These are phyloP conservation scores for Typhlomys cinereus DNA, from an alignment of 2,113 vertebrate species.

Conservation along the genomic window DNA sequence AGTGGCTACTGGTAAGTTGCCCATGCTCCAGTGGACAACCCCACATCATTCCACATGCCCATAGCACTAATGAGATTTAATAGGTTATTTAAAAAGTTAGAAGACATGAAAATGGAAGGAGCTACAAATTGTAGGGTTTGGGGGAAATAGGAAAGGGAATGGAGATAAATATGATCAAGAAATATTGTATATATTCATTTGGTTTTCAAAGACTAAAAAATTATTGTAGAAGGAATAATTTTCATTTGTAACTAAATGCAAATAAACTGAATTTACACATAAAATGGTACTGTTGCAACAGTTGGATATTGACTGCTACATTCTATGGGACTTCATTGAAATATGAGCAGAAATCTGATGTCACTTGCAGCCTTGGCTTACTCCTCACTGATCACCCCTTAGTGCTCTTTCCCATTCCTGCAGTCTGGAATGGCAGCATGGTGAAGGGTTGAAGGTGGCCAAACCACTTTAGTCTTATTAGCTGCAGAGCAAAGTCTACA, in stretches of 20 bases:
- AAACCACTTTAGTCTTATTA: neutral
- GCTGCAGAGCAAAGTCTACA: fast-evolving
- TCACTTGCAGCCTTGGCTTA: neutral
- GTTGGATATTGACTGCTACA: neutral
- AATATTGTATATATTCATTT: neutral
- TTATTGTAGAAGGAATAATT: neutral
- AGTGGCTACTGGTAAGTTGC: neutral
- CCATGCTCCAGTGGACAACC: neutral
- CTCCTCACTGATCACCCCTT: neutral
- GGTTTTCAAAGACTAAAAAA: neutral
- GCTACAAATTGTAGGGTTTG: neutral
- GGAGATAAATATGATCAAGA: neutral
- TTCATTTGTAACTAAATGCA: neutral
- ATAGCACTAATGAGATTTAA: neutral
- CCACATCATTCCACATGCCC: neutral
- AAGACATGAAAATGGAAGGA: too few relatives aligned
- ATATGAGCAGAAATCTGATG: neutral
- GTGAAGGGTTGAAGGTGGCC: neutral
- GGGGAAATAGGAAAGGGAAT: neutral
- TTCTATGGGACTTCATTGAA: neutral
- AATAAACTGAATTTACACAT: neutral
- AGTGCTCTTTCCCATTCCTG: neutral
- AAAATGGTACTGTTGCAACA: neutral
- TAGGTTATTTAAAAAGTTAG: neutral
- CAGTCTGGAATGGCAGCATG: neutral